Percentiles rank a stretch among this genome's conserved stretches.
Conservation (phyloP, 2,113 vertebrate genomes). For the Mesoclemmys tuberculata region DNA sequence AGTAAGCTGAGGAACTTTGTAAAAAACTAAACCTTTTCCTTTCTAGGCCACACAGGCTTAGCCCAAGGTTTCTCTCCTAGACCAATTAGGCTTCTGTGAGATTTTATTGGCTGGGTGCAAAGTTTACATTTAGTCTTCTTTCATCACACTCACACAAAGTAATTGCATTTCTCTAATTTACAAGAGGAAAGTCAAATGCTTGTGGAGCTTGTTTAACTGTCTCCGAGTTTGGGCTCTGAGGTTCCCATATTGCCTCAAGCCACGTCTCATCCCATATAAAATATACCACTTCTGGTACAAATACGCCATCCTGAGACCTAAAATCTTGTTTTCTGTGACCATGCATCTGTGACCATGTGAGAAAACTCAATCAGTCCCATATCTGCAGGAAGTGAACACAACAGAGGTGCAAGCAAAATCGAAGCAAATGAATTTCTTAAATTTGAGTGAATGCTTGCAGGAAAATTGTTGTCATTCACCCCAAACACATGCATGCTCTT, state of each 20-base stretch:
- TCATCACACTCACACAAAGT: not conserved
- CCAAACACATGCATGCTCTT: not conserved
- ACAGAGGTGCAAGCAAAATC: not conserved
- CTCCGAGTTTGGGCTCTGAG: not conserved
- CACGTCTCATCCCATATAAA: not conserved
- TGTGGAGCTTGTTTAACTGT: not conserved
- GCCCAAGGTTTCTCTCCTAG: not conserved
- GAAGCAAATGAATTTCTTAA: not conserved
- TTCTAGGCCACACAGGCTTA: not conserved
- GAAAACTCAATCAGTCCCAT: not conserved
- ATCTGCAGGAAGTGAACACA: not conserved
- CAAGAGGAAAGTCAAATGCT: not conserved
- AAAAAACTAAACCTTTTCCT: fast-evolving
- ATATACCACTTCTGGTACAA: not conserved
- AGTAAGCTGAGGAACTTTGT: not conserved
- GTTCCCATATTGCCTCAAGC: not conserved
- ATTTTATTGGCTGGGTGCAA: not conserved
- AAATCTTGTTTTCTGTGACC: not conserved
- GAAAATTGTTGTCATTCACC: not conserved
- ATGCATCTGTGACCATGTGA: not conserved
- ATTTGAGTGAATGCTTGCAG: not conserved
- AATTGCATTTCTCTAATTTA: not conserved
- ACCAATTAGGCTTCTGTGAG: not conserved
- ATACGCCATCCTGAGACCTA: not conserved
- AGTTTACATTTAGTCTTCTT: not conserved